A percentile compares a stretch with the other conserved stretches of the same genome.
Evolutionary conservation across 2,797 vertebrate genomes (phyloP).

Genomic region (Chaenodraco wilsoni): DNA sequence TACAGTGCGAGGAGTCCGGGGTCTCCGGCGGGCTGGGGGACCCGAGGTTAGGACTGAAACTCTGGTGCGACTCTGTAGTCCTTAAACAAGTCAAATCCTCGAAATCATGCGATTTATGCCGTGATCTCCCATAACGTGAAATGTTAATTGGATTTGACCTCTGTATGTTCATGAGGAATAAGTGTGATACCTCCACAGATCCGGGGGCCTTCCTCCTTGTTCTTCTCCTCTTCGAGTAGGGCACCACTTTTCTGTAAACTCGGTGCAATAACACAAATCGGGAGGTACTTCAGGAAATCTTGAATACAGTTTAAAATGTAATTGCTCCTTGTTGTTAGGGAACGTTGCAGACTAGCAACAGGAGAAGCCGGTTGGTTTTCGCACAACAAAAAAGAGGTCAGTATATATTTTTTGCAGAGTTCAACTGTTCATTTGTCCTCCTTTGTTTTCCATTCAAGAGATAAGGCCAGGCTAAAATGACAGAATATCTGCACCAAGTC

Average conservation of each 20-base stretch:
- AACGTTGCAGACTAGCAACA: constrained; percentile 23
- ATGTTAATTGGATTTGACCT: constrained; percentile 99
- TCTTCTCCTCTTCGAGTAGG: constrained; percentile 31
- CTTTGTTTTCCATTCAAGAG: constrained; percentile 61
- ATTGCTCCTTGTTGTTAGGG: constrained; percentile 16
- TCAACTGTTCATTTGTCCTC: constrained; percentile 44
- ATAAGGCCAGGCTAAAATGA: constrained; percentile 29
- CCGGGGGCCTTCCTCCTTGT: constrained; percentile 36
- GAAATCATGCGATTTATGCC: constrained; percentile 99
- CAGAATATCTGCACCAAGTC: neutral
- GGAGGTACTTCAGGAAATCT: constrained; percentile 9
- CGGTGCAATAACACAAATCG: constrained; percentile 35
- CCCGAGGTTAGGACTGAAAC: constrained; percentile 97
- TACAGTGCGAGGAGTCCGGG: constrained; percentile 97
- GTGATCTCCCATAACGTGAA: constrained; percentile 97
- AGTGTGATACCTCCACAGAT: constrained; percentile 77
- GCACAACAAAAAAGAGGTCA: constrained; percentile 33
- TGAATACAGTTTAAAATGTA: neutral
- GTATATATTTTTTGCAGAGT: constrained; percentile 21
- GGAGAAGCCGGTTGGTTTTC: constrained; percentile 21
- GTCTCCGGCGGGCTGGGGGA: constrained; percentile 98
- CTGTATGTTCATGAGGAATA: constrained; percentile 99
- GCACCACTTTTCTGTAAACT: constrained; percentile 42
- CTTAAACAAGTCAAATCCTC: constrained; percentile 95
- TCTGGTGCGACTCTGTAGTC: constrained; percentile 93